phyloP scores from a whole-genome alignment of 1,140 invertebrate genomes.

The Anoplophora glabripennis region DNA sequence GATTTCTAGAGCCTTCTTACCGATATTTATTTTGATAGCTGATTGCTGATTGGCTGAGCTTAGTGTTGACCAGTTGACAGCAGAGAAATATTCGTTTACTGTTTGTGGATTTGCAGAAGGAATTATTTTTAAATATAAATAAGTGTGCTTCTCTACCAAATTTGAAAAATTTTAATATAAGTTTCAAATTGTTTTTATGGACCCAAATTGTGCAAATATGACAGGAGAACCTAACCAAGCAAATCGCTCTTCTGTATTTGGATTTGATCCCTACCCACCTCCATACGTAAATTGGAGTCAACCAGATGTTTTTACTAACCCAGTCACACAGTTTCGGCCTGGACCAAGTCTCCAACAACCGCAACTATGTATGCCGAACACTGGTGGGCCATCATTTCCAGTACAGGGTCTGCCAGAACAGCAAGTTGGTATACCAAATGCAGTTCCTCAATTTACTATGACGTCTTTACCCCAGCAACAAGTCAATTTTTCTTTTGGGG shows the following conservation, averaged over 20 bases:
- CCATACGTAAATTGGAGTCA: constrained; percentile 3
- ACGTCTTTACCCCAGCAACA: not conserved
- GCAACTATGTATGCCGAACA: no score
- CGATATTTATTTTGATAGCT: no score
- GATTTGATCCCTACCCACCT: constrained; percentile 33
- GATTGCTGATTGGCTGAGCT: no score
- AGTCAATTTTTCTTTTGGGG: constrained; percentile 27
- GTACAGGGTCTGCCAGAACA: not conserved
- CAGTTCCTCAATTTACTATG: constrained; percentile 14
- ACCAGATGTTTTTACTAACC: constrained; percentile 20
- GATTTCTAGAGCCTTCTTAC: no score
- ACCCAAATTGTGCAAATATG: constrained; percentile 27
- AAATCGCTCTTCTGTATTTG: constrained; percentile 33
- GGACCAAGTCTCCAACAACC: constrained; percentile 1
- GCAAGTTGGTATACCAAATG: not conserved
- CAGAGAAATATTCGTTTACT: no score
- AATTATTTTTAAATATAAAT: no score
- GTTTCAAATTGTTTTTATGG: constrained; percentile 18
- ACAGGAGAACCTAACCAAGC: constrained; percentile 42
- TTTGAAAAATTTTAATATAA: not conserved
- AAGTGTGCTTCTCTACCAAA: no score
- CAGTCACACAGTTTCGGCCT: constrained; percentile 1
- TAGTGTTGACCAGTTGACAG: no score
- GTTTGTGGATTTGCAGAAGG: no score
- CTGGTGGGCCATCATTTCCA: no score